A percentile compares a stretch with the other conserved stretches of the same genome.
These are phyloP conservation scores for Felis chaus DNA, from an alignment of 2,113 vertebrate species.

Conservation along the genomic window DNA sequence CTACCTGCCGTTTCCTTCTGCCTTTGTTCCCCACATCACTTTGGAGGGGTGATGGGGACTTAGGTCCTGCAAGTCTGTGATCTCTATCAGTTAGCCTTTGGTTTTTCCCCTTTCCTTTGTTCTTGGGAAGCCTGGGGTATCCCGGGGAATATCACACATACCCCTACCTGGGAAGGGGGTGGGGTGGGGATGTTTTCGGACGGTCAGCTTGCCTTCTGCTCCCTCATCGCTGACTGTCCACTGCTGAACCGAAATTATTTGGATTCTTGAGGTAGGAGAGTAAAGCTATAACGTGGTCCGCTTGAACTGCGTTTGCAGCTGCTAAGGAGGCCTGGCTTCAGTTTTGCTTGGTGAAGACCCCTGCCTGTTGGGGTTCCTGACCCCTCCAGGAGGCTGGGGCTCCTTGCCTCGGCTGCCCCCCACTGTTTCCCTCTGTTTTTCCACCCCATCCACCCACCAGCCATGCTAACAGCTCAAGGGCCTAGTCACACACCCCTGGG, in stretches of 20 bases:
- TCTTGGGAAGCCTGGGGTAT: no score
- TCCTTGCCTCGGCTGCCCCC: rapidly evolving
- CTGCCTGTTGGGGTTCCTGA: background rate
- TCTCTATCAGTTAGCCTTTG: no score
- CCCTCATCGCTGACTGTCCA: background rate
- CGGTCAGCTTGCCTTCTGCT: no score
- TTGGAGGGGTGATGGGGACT: no score
- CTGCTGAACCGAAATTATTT: background rate
- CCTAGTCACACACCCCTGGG: background rate
- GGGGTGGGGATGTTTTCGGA: no score
- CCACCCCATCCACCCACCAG: no score
- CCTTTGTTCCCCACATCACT: no score
- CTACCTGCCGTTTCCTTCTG: no score
- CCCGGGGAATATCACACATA: no score
- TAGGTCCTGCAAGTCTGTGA: no score
- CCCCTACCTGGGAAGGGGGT: no score
- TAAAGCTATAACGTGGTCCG: background rate
- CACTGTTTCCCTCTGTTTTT: background rate
- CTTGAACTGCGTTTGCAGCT: background rate
- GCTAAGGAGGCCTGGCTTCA: background rate
- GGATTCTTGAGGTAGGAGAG: background rate
- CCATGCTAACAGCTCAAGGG: background rate
- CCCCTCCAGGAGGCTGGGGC: background rate
- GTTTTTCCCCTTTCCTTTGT: no score
- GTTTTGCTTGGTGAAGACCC: background rate